A percentile compares a stretch with the other conserved stretches of the same genome.
phyloP scores from a whole-genome alignment of 1,140 invertebrate genomes.

The Olivierus martensii region DNA sequence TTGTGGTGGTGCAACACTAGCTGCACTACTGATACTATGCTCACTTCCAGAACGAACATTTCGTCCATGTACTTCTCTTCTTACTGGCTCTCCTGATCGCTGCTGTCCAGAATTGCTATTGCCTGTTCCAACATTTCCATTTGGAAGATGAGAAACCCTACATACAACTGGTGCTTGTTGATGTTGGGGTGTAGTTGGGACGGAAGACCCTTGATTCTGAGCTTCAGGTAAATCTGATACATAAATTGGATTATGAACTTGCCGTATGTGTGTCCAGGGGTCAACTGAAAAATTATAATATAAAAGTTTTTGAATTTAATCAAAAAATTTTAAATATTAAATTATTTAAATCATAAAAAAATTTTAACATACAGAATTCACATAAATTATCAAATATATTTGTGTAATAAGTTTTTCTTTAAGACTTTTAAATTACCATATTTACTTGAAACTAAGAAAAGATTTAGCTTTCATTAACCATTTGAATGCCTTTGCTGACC shows the following conservation, averaged over 20 bases:
- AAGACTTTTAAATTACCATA: no score
- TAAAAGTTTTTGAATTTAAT: no score
- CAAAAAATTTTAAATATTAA: no score
- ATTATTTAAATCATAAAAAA: no score
- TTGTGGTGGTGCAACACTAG: conserved; percentile 2
- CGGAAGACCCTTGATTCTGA: conserved; percentile 8
- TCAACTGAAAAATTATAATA: conserved; percentile 17
- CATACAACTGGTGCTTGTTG: not conserved
- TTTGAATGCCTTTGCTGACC: no score
- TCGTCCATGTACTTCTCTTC: not conserved
- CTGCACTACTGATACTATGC: conserved; percentile 10
- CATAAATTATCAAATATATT: no score
- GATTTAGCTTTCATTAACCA: no score
- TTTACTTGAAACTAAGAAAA: no score
- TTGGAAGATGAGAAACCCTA: conserved; percentile 1
- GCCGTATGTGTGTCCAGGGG: conserved; percentile 20
- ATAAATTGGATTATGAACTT: conserved; percentile 20
- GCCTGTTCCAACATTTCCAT: conserved; percentile 9
- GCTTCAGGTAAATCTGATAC: conserved; percentile 13
- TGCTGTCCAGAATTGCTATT: not conserved
- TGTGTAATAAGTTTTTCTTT: no score
- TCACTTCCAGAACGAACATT: conserved; percentile 11
- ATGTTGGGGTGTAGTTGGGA: conserved; percentile 16
- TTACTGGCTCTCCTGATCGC: not conserved
- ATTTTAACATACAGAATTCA: no score